Evolutionary conservation across 2,113 vertebrate species (phyloP), one percentile per base, ranked within the genome.

Genomic region (Pagrus major): DNA sequence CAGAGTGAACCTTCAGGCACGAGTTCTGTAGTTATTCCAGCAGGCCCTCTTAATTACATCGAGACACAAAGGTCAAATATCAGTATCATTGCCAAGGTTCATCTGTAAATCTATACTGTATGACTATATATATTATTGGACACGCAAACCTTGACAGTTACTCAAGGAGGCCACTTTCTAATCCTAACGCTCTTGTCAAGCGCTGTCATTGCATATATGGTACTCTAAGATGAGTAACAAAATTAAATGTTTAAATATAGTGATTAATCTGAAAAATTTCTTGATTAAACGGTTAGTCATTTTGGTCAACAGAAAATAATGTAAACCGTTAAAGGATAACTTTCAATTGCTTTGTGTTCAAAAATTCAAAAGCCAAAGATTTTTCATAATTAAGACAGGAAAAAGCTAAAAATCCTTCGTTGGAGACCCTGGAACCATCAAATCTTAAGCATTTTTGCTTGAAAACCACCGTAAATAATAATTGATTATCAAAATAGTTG

Each of bases 21-120:
- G 55, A 76, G 81, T 78, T 81, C 51, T 70, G 46, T 66, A 80
- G 73, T 85, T 87, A 78, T 81, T 81, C 78, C 72, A 88, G 78
- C 64, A 68, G 27, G 58, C 46, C 31, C 69, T 76, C 71, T 83
- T 74, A 61, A 76, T 84, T 83, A 84, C 74, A 75, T 66, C 9
- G 2, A 46, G 39, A 84, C 70, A 60, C 68, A 69, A 72, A 87
- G 82, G 84, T 84, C 78, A 89, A 68, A 86, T 86, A 81, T 85
- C 76, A 55, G 42, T 15, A 41, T 75, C 52, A 20, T 33, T 84
- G 79, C 75, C 41, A 58, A 49, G 63, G 75, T 41, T 76, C 83
- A 63, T 82, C 54, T 61, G 83, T 61, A 84, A 83, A 69, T 75
- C 54, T 77, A 72, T 18, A 68, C 79, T 60, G 29, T 61, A 29